phyloP scores from a whole-genome alignment of 1,140 invertebrate genomes.

The Zaprionus tsacasi region DNA sequence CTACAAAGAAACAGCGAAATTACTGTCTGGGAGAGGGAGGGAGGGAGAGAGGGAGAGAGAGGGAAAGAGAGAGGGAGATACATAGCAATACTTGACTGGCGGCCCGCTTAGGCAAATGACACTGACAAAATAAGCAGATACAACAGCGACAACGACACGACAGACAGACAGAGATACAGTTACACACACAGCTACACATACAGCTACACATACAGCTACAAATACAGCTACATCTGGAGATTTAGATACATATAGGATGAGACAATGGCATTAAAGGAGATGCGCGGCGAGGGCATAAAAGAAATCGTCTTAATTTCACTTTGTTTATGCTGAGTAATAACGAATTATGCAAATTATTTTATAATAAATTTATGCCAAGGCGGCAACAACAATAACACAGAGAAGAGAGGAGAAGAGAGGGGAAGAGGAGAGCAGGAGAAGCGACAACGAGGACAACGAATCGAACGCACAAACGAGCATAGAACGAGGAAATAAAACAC shows the following conservation, averaged over 20 bases:
- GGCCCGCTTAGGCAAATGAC: constrained; percentile 66
- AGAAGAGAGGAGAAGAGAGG: background rate
- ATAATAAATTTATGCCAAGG: constrained; percentile 81
- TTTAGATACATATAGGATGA: background rate
- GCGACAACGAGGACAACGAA: constrained; percentile 31
- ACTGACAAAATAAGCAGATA: constrained; percentile 74
- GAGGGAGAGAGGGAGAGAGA: no score
- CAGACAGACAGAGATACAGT: constrained; percentile 38
- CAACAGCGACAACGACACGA: constrained; percentile 5
- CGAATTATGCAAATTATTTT: constrained; percentile 83
- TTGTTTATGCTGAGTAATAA: constrained; percentile 83
- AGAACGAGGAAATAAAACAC: constrained; percentile 69
- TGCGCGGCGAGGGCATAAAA: constrained; percentile 51
- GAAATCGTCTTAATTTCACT: constrained; percentile 82
- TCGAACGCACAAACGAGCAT: constrained; percentile 75
- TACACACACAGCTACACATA: background rate
- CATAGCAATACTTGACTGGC: constrained; percentile 41
- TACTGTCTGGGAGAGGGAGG: constrained; percentile 15
- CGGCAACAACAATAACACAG: constrained; percentile 32
- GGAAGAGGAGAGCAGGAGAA: background rate
- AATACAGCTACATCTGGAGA: background rate
- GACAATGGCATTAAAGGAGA: constrained; percentile 41
- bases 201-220: background rate
- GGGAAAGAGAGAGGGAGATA: no score
- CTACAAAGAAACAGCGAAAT: constrained; percentile 39